These are phyloP conservation scores for Nycticebus coucang DNA, from an alignment of 2,113 vertebrate genomes.

Conservation along the genomic window DNA sequence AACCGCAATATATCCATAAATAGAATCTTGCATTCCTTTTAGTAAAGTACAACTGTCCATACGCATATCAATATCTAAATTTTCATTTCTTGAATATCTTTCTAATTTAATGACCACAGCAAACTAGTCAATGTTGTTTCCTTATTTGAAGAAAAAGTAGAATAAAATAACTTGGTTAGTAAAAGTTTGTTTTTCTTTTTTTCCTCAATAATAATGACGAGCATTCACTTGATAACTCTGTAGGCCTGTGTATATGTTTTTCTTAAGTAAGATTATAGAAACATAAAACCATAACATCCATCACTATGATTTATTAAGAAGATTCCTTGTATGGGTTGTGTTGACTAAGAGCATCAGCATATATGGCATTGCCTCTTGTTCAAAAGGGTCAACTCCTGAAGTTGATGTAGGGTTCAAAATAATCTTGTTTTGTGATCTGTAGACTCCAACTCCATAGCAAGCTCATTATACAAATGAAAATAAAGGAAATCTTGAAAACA, in stretches of 20 bases:
- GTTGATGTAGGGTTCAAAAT: not conserved
- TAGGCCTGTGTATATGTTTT: not conserved
- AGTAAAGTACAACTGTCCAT: not conserved
- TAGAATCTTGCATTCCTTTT: not conserved
- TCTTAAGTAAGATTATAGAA: not conserved
- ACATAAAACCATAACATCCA: not conserved
- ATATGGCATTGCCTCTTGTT: not conserved
- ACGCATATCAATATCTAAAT: not conserved
- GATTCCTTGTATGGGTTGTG: not conserved
- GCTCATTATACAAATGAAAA: not conserved
- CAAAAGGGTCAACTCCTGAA: not conserved
- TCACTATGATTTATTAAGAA: not conserved
- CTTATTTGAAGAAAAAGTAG: not conserved
- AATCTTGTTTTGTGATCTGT: not conserved
- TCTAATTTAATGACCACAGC: not conserved
- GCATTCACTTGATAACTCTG: not conserved
- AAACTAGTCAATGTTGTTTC: not conserved
- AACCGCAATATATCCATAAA: constrained; percentile 57
- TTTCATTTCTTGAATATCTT: not conserved
- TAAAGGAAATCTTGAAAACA: not conserved
- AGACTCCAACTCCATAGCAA: not conserved
- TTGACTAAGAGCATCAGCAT: not conserved
- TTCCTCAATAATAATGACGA: not conserved
- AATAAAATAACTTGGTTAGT: not conserved
- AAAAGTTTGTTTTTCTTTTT: not conserved